Percentiles rank a stretch among this genome's conserved stretches.
Evolutionary conservation across 2,888 invertebrate genomes (phyloP).

Genomic region (Lasioglossum calceatum): DNA sequence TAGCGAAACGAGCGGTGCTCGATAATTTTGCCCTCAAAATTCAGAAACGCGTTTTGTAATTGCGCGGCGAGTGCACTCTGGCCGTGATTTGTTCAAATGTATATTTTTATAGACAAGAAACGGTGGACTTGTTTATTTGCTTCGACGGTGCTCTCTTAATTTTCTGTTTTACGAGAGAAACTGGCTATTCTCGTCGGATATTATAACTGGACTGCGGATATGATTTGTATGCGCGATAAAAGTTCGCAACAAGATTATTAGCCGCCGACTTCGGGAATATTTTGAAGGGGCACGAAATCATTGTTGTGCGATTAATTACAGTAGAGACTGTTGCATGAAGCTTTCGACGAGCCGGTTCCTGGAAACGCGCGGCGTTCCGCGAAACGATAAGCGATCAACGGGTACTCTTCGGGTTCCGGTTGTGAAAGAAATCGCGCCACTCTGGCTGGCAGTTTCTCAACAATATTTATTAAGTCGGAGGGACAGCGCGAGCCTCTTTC

Average conservation of each 20-base stretch:
- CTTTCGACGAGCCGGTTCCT: background rate
- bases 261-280: background rate
- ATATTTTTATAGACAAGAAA: background rate
- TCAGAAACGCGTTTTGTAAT: background rate
- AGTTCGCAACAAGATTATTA: background rate
- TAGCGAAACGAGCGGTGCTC: background rate
- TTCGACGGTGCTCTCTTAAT: background rate
- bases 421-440: conserved; percentile 7
- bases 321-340: background rate
- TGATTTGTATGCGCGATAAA: too few relatives aligned
- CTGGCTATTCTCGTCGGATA: background rate
- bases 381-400: conserved; percentile 11
- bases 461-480: conserved; percentile 13
- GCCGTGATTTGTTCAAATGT: background rate
- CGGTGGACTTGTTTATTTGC: background rate
- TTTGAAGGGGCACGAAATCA: background rate
- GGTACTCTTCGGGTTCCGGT: conserved; percentile 8
- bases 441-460: conserved; percentile 8
- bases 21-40: background rate
- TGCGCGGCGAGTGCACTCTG: background rate
- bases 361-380: background rate
- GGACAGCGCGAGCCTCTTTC: conserved; percentile 11
- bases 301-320: background rate
- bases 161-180: background rate
- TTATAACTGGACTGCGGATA: too few relatives aligned